Base-by-base conservation (phyloP, 2,888 invertebrate species). In the Polymixis lichenea region DNA sequence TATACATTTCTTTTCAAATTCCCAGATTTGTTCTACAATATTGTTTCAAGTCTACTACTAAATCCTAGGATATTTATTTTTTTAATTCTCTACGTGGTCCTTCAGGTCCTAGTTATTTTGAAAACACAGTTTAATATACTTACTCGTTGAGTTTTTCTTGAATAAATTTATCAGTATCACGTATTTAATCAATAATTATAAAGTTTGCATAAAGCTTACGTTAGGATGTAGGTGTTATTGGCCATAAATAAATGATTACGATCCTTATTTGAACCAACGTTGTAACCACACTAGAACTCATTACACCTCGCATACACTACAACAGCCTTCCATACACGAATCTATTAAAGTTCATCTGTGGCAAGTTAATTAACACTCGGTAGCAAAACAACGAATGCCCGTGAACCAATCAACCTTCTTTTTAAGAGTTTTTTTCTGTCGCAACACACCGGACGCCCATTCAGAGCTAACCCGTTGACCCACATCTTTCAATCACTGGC, bases 401-500 rank as follows among this genome's bases (percentile, higher is more conserved):
- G 87, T 94, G 93, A 94, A 93, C 94, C 85, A 85, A 89, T 89
- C 91, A 92, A 75, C 84, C 91, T 91, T 90, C 87, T 88, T 89
- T 88, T 87, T 86, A 89, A 88, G 87, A 85, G 86, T 86, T 90
- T 83, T 58, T 87, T 89, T 86, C 85, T 91, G 91, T 92, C 90
- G 92, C 91, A 94, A 93, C 82, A 83, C 82, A 81, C 84, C 83
- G 83, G 86, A 88, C 83, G 82, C 67, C 80, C 85, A 91, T 91
- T 92, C 88, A 91, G 86, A 88, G 86, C 88, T 90, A 94, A 93
- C 93, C 92, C 92, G 93, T 90, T 95, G 94, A 94, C 95, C 95
- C 85, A 95, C 89, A 95, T 95, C 92, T 90, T 94, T 95, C 94
- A 95, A 94, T 95, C 94, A 95, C 81, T 86, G 82, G 87, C 87